Percentiles rank a stretch among this genome's conserved stretches.
Evolutionary conservation across 2,888 invertebrate species (phyloP).

Genomic region (Melanostoma mellinum): DNA sequence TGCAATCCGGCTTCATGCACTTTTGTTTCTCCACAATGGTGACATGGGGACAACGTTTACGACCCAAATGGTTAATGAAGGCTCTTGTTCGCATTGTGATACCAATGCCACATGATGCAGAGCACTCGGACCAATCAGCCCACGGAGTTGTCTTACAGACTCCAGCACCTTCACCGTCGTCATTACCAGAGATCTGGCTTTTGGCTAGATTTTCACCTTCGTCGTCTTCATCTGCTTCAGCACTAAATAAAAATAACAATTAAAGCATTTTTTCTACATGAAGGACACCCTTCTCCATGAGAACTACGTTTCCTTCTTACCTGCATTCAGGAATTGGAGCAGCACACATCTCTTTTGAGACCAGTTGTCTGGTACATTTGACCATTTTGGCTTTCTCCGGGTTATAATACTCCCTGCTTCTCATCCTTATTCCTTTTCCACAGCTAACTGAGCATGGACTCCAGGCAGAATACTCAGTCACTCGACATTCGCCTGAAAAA

Average conservation of each 20-base stretch:
- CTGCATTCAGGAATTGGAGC: constrained; percentile 89
- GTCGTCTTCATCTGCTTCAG: constrained; percentile 78
- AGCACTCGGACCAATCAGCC: constrained; percentile 88
- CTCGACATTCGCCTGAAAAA: constrained; percentile 89
- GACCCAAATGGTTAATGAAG: constrained; percentile 89
- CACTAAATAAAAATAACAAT: constrained; percentile 13
- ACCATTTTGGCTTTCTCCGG: constrained; percentile 89
- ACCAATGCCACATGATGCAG: constrained; percentile 92
- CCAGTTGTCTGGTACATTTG: constrained; percentile 88
- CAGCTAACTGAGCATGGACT: constrained; percentile 92
- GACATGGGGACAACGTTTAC: constrained; percentile 91
- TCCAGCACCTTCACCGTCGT: constrained; percentile 80
- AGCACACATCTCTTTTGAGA: constrained; percentile 95
- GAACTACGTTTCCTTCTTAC: constrained; percentile 82
- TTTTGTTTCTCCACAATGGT: constrained; percentile 90
- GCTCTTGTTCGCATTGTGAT: constrained; percentile 88
- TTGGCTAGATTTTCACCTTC: constrained; percentile 81
- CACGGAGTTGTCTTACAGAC: constrained; percentile 80
- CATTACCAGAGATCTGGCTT: constrained; percentile 77
- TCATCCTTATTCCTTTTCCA: constrained; percentile 92
- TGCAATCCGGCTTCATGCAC: constrained; percentile 87
- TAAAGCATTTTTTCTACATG: too few relatives aligned
- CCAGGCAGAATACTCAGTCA: constrained; percentile 90
- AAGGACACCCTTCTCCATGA: not conserved
- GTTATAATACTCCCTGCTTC: constrained; percentile 87